A percentile compares a stretch with the other conserved stretches of the same genome.
Conservation (phyloP, 2,797 vertebrate species). For the Parambassis ranga region DNA sequence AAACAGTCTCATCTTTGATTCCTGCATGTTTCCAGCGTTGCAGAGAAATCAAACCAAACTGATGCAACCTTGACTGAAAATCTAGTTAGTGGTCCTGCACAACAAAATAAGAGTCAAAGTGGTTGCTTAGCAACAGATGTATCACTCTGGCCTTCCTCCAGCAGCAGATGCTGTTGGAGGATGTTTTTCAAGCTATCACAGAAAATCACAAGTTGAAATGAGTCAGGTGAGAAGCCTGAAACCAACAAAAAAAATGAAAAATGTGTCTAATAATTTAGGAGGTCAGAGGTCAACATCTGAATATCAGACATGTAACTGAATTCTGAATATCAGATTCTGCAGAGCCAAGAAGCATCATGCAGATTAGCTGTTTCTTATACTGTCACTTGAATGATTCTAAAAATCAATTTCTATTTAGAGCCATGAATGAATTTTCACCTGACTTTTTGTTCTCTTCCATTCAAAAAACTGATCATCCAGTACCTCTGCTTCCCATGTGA, state of each 20-base stretch:
- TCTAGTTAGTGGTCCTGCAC: conserved; percentile 60
- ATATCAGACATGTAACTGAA: neutral
- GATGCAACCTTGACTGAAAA: conserved; percentile 68
- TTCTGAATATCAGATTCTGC: neutral
- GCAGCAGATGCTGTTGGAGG: conserved; percentile 64
- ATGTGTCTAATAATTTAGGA: neutral
- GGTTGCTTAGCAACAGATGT: conserved; percentile 74
- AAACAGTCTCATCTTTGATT: conserved; percentile 39
- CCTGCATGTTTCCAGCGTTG: conserved; percentile 20
- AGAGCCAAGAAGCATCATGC: no score
- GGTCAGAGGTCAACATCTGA: conserved; percentile 14
- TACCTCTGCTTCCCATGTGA: conserved; percentile 44
- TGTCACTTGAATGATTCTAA: neutral
- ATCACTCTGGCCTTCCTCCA: conserved; percentile 62
- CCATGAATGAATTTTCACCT: conserved; percentile 5
- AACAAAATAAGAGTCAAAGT: conserved; percentile 68
- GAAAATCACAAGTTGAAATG: conserved; percentile 57
- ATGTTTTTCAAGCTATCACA: conserved; percentile 62
- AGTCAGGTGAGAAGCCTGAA: conserved; percentile 13
- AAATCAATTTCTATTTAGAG: neutral
- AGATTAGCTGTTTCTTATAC: neutral
- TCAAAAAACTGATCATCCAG: neutral
- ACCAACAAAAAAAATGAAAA: conserved; percentile 2
- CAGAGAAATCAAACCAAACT: conserved; percentile 51
- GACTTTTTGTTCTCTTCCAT: conserved; percentile 4